Percentiles rank a stretch among this genome's conserved stretches.
Evolutionary conservation across 2,797 vertebrate species (phyloP).

Genomic region (Poeciliopsis turneri): DNA sequence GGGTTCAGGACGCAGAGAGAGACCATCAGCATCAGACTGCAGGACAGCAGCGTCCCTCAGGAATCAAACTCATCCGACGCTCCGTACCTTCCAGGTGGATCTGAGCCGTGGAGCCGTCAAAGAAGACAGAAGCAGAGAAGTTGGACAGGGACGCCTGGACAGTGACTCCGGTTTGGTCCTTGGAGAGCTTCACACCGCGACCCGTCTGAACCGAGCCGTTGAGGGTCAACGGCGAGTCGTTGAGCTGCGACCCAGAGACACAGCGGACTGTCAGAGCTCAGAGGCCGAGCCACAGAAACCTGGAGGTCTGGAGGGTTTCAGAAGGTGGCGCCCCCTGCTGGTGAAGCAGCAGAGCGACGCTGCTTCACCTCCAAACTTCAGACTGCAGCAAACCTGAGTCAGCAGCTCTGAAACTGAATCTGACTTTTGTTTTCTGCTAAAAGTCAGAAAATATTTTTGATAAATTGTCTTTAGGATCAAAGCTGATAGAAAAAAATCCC

Average conservation of each 20-base stretch:
- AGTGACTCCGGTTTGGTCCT: conserved; percentile 13
- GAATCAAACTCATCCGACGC: neutral
- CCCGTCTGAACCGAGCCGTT: accelerated
- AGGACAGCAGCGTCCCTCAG: neutral
- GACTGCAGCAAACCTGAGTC: too few species aligned
- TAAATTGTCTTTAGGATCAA: too few species aligned
- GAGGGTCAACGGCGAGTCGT: neutral
- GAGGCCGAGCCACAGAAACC: too few species aligned
- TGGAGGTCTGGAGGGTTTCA: neutral
- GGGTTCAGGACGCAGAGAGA: neutral
- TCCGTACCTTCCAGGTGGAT: conserved; percentile 14
- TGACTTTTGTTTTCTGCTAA: too few species aligned
- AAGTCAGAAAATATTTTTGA: too few species aligned
- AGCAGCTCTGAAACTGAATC: too few species aligned
- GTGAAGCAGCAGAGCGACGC: too few species aligned
- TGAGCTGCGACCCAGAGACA: conserved; percentile 14
- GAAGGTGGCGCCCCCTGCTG: neutral
- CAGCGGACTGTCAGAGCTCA: neutral
- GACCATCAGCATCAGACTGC: neutral
- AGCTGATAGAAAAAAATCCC: too few species aligned
- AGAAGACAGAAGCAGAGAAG: neutral
- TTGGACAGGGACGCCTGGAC: neutral
- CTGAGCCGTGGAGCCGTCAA: conserved; percentile 19
- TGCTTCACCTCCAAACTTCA: too few species aligned
- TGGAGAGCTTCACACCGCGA: neutral